Base-by-base conservation (phyloP, 1,140 invertebrate species). In the Leptopilina clavipes region DNA sequence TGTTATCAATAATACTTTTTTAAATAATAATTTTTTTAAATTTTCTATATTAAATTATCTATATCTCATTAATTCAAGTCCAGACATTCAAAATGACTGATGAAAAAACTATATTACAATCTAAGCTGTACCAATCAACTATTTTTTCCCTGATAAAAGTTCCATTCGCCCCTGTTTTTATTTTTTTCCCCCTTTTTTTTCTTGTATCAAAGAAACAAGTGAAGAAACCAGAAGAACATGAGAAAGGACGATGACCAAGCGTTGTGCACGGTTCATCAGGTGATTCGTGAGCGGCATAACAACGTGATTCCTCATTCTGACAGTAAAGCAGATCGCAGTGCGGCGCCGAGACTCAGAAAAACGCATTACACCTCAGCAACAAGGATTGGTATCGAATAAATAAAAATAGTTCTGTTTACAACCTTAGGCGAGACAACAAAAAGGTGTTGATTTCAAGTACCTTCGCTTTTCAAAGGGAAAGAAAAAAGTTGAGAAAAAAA, bases 391-490 rank as follows among this genome's bases (percentile, higher is more conserved):
- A 65, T 65, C 59, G 59, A 65, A 65, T 65, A 31, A 65, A 65
- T 65, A 65, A 65, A 65, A 65, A 65, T 65, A 65, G 59, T 65
- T 65, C 25, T 65, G 59, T 65, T 65, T 65, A 65, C 59, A 65
- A 65, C 59, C 59, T 65, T n/a, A 65, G 59, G 59, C 59, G 6
- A 37, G 25, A n/a, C 59, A 65, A 65, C 25, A 31, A 65, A 65
- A 65, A 65, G 59, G 59, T 65, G 59, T 65, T 65, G 59, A 65
- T 65, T 31, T 22, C 59, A 65, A 14, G 59, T 65, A 65, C 19
- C 59, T 65, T 65, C 25, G 22, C 59, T 65, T 65, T 65, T 65
- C 22, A 37, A 9, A 65, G 2, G 5, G 11, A 22, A 10, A 25
- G 19, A 37, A 65, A 25, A 65, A 31, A 65, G 8, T 14, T 22